Evolutionary conservation across 2,888 invertebrate genomes (phyloP), one percentile per base, ranked within the genome.

Genomic region (Cephus pygmeus): DNA sequence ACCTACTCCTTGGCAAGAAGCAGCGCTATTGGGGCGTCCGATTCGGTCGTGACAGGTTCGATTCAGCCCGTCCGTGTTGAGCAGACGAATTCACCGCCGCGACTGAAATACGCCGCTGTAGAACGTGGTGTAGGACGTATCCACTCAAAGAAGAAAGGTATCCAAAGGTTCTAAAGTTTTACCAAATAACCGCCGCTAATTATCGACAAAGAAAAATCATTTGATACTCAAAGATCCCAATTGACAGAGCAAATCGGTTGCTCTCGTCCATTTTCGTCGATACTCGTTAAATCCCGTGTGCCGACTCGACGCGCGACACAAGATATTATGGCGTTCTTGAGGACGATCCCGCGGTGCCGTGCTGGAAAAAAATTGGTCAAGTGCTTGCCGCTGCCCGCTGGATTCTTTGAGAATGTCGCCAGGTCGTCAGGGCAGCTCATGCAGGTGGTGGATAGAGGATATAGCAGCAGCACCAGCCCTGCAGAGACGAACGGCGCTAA

Each of bases 291-390:
- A 56, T 23, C 56, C 15, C 23, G 56, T 23, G 56, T 23, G 56
- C 56, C 56, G 56, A 56, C 56, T 56, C 56, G 9, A 56, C 56
- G 56, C 56, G 23, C 23, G 23, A 56, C 23, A 9, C 56, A 23
- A 56, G 56, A 56, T 56, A 40, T 85, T 83, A 89, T 90, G 90
- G 90, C 90, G 87, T 90, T 90, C 86, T 85, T 90, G 86, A 86
- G 90, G 81, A 88, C 86, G 83, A 87, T 90, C 75, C 87, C 90
- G 81, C 87, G 88, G 82, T 87, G 88, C 84, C 87, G 87, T 86
- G 87, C 87, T 84, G 88, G 87, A 83, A 88, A 87, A 83, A 90
- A 87, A 83, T 78, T 90, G 34, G 83, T 85, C 69, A 88, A 88
- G 81, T 86, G 86, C 81, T 84, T 86, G 30, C 82, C 86, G 77